A percentile compares a stretch with the other conserved stretches of the same genome.
Evolutionary conservation across 2,797 vertebrate species (phyloP).

Genomic region (Aphelocoma californica): DNA sequence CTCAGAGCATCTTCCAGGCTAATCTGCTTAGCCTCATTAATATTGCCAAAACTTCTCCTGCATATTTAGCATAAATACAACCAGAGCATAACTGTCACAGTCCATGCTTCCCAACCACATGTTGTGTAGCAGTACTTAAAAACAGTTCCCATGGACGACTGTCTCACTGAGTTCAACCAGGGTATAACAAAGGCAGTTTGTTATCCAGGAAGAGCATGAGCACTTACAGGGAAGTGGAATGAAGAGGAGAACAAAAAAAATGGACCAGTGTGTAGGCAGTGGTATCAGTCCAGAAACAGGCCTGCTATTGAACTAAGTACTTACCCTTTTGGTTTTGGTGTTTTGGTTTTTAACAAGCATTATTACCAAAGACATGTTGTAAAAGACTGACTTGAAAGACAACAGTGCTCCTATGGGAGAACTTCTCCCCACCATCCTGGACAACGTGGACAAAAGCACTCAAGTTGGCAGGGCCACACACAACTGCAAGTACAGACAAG

Average conservation of each 20-base stretch:
- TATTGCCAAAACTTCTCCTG: conserved; percentile 81
- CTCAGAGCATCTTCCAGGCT: conserved; percentile 81
- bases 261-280: neutral
- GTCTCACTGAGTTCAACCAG: neutral
- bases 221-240: neutral
- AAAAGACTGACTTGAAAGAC: neutral
- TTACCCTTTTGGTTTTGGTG: neutral
- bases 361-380: neutral
- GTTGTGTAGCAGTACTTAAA: neutral
- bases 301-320: neutral
- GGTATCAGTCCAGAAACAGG: neutral
- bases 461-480: neutral
- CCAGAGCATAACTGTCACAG: neutral
- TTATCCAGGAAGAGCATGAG: neutral
- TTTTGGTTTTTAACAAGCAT: neutral
- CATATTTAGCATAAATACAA: conserved; percentile 13
- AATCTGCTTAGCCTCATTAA: conserved; percentile 83
- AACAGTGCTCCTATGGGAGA: neutral
- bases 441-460: neutral
- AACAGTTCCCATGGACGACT: neutral
- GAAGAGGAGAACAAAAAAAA: neutral
- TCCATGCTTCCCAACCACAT: neutral
- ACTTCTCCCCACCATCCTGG: neutral
- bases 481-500: neutral
- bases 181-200: neutral